These are phyloP conservation scores for Dasysyrphus albostriatus DNA, from an alignment of 2,888 invertebrate species.

Conservation along the genomic window DNA sequence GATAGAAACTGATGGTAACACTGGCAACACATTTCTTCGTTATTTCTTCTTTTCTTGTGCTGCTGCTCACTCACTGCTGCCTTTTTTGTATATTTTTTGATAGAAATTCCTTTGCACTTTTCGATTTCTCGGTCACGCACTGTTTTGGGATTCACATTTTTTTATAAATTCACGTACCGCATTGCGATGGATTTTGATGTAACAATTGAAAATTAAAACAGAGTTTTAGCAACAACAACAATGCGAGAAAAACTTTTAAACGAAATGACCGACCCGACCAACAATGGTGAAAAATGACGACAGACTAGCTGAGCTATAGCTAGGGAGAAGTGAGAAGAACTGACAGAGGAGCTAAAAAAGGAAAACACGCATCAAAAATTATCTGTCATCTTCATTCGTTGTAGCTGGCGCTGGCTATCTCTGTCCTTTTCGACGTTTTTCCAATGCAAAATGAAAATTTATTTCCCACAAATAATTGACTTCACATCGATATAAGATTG, in stretches of 20 bases:
- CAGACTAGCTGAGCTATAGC: constrained; percentile 49
- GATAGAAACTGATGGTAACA: constrained; percentile 67
- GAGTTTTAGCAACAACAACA: constrained; percentile 33
- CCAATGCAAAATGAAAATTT: constrained; percentile 17
- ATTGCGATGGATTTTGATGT: constrained; percentile 37
- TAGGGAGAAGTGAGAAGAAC: constrained; percentile 11
- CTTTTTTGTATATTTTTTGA: constrained; percentile 4
- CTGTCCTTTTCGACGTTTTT: constrained; percentile 24
- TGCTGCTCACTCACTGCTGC: constrained; percentile 47
- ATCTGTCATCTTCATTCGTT: constrained; percentile 67
- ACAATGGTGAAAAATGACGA: constrained; percentile 73
- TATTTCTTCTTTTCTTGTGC: constrained; percentile 33
- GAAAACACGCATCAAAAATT: constrained; percentile 73
- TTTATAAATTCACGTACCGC: constrained; percentile 29
- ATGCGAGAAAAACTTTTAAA: constrained; percentile 5
- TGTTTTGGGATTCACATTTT: constrained; percentile 35
- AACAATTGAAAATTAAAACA: constrained; percentile 48
- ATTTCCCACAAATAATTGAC: background rate
- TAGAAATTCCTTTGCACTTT: constrained; percentile 71
- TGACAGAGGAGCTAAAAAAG: constrained; percentile 64
- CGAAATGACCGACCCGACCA: constrained; percentile 29
- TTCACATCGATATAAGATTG: constrained; percentile 3
- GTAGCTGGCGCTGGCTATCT: constrained; percentile 1
- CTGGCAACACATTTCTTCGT: constrained; percentile 73
- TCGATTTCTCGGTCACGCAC: constrained; percentile 46